These are phyloP conservation scores for Harpalus rubripes DNA, from an alignment of 2,888 invertebrate species.

Conservation along the genomic window DNA sequence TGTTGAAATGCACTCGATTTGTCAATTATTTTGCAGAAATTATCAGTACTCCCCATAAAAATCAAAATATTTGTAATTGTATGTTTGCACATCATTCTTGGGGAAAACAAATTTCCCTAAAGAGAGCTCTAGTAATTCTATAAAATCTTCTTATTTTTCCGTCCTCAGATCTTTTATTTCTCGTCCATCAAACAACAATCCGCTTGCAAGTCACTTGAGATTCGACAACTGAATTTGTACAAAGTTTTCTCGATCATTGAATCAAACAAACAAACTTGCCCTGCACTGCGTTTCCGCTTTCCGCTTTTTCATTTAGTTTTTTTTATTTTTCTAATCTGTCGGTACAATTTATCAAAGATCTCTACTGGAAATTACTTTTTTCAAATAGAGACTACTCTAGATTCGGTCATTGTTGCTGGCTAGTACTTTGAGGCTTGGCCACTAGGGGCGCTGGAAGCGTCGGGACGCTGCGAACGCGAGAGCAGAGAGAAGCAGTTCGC, in stretches of 20 bases:
- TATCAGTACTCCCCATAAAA: too few relatives aligned
- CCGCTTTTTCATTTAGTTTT: conserved; percentile 50
- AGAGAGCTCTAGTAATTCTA: conserved; percentile 7
- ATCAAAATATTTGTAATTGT: too few relatives aligned
- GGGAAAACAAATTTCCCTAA: conserved; percentile 24
- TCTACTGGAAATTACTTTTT: conserved; percentile 59
- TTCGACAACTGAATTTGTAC: conserved; percentile 64
- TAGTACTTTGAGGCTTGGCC: conserved; percentile 10
- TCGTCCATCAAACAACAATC: conserved; percentile 63
- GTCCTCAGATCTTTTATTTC: conserved; percentile 47
- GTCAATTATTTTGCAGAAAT: too few relatives aligned
- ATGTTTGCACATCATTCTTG: background rate
- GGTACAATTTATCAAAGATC: conserved; percentile 62
- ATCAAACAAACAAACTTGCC: conserved; percentile 65
- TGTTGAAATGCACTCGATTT: too few relatives aligned
- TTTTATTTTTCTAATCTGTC: conserved; percentile 59
- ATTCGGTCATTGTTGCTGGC: conserved; percentile 40
- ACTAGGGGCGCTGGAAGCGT: conserved; percentile 43
- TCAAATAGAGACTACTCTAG: conserved; percentile 49
- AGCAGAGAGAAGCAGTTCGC: conserved; percentile 55
- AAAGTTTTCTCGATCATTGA: conserved; percentile 63
- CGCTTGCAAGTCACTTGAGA: conserved; percentile 63
- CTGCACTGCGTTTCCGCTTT: conserved; percentile 54
- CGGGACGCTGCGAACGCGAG: conserved; percentile 37
- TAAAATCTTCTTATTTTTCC: conserved; percentile 26